These are phyloP conservation scores for Alcedo atthis DNA, from an alignment of 2,797 vertebrate species.

Conservation along the genomic window DNA sequence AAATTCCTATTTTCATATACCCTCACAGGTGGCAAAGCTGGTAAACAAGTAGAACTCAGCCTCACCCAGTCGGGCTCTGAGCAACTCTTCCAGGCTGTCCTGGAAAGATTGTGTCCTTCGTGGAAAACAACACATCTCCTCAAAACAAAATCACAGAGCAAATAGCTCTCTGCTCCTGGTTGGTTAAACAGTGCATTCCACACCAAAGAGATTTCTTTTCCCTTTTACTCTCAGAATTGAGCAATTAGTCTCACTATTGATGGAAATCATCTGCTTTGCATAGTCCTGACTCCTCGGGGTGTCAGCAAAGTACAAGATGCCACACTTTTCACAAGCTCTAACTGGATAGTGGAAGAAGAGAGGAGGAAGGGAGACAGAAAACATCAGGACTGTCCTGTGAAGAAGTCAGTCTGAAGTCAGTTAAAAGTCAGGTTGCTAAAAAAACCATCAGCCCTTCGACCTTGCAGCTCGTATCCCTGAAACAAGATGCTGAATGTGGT, in stretches of 20 bases:
- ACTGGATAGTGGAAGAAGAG: neutral
- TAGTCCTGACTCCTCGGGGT: neutral
- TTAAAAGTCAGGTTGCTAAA: neutral
- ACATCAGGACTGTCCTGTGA: neutral
- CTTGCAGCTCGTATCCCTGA: neutral
- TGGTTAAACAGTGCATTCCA: neutral
- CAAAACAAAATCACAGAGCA: neutral
- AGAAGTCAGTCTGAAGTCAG: neutral
- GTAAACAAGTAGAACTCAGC: neutral
- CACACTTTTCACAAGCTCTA: neutral
- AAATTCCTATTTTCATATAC: neutral
- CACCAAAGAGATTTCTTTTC: neutral
- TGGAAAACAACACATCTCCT: neutral
- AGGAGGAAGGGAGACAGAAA: neutral
- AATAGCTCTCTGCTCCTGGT: neutral
- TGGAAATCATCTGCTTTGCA: neutral
- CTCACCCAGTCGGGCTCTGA: neutral
- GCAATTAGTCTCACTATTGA: conserved; percentile 7
- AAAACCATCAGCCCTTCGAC: neutral
- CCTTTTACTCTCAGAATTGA: neutral
- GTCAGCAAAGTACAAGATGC: conserved; percentile 7
- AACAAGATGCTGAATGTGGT: neutral
- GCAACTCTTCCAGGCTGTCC: neutral
- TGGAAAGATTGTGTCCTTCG: neutral
- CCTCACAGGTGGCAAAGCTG: neutral